Evolutionary conservation across 2,888 invertebrate genomes (phyloP).

Genomic region (Asteroscopus sphinx): DNA sequence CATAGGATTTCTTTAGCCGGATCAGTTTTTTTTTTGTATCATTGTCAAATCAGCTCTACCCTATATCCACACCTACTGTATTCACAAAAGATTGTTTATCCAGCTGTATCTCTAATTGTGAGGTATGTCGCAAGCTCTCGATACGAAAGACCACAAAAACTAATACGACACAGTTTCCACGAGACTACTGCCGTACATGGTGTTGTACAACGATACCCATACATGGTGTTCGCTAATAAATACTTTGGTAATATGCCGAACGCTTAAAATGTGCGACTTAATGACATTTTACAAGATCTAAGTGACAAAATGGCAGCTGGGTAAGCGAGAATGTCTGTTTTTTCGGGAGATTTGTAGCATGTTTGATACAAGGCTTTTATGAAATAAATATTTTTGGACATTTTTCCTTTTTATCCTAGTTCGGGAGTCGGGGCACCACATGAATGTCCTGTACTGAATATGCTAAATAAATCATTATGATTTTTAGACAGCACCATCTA

Average conservation of each 20-base stretch:
- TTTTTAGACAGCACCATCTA: no score
- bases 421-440: no score
- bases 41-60: background rate
- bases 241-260: conserved; percentile 56
- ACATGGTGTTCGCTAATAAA: conserved; percentile 65
- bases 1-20: no score
- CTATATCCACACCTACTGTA: background rate
- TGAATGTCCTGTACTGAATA: no score
- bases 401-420: no score
- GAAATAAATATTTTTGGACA: no score
- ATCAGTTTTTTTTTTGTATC: background rate
- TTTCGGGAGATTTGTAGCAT: conserved; percentile 27
- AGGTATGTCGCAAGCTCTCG: conserved; percentile 65
- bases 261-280: conserved; percentile 54
- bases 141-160: conserved; percentile 70
- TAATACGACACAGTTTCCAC: conserved; percentile 79
- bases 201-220: conserved; percentile 67
- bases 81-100: conserved; percentile 23
- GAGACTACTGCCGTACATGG: conserved; percentile 75
- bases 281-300: conserved; percentile 52
- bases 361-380: no score
- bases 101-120: conserved; percentile 54
- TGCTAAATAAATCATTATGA: no score
- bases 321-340: conserved; percentile 29
- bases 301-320: conserved; percentile 46